phyloP scores from a whole-genome alignment of 2,888 invertebrate species.

The Nebria salina region DNA sequence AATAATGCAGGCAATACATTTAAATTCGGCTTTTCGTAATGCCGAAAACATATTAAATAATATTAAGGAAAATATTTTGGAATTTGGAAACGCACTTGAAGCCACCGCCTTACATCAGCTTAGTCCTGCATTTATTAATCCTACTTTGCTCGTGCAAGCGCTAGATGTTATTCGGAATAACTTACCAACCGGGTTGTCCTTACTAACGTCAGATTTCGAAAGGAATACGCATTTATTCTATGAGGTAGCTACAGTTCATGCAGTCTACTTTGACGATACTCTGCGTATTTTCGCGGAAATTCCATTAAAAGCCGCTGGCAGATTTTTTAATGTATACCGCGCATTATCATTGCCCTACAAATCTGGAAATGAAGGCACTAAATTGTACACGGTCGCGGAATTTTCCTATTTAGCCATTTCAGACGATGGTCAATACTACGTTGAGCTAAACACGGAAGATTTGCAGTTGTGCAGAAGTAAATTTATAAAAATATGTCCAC shows the following conservation, averaged over 20 bases:
- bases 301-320: constrained; percentile 23
- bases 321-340: constrained; percentile 31
- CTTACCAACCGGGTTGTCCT: not conserved
- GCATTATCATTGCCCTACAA: constrained; percentile 23
- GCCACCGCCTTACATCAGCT: constrained; percentile 29
- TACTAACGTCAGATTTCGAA: constrained; percentile 5
- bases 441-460: constrained; percentile 15
- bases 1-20: not conserved
- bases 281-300: constrained; percentile 31
- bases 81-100: constrained; percentile 29
- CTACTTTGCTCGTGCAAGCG: constrained; percentile 4
- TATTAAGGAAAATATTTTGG: constrained; percentile 29
- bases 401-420: constrained; percentile 21
- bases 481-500: constrained; percentile 5
- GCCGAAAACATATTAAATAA: constrained; percentile 24
- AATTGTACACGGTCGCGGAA: constrained; percentile 14
- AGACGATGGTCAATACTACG: constrained; percentile 28
- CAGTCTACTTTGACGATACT: constrained; percentile 7
- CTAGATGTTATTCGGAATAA: constrained; percentile 16
- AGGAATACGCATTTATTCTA: constrained; percentile 4
- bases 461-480: constrained; percentile 9
- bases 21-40: not conserved
- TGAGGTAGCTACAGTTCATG: constrained; percentile 4
- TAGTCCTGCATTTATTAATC: constrained; percentile 28
- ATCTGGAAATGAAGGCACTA: not conserved